Evolutionary conservation across 2,797 vertebrate species (phyloP), one percentile per base, ranked within the genome.

Genomic region (Acanthis flammea): DNA sequence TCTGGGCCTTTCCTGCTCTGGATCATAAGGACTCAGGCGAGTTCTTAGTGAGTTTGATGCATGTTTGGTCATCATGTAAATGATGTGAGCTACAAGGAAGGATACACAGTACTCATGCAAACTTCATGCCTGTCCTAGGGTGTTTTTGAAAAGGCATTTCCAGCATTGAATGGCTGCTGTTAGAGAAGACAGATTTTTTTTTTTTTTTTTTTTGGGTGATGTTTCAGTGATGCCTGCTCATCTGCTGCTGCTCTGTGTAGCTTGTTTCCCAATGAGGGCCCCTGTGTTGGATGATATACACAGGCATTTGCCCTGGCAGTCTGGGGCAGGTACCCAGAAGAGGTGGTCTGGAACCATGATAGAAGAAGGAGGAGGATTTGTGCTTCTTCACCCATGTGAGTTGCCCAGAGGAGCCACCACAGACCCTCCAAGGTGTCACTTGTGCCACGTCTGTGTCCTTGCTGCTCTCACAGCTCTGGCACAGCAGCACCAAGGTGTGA

Each of bases 401-500:
- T 6, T 27, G 16, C 14, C 21, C 47, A 39, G 57, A 30, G 37
- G 19, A 57, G 28, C 28, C n/a, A 45, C 27, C 19, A 8, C 41
- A 57, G 54, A n/a, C 37, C 10, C 25, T 65, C 37, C 27, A 42
- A 33, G 23, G 21, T 54, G 66, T 55, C 33, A 25, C 62, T 82
- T 33, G 28, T 0, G 7, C 19, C 0, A 0, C 5, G 30, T 31
- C 62, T 1, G 0, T 12, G 31, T 57, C 17, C 33, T 45, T 0
- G 0, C 27, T 88, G 33, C 73, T 66, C 28, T 45, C 0, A 0
- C 37, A 53, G 21, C 48, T 62, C 58, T 61, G 67, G 55, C 71
- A 31, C 51, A 54, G 53, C 62, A 42, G 51, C 25, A 33, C 54
- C 0, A 0, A 50, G n/a, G 24, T 54, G 55, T 12, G 33, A 41